Conservation (phyloP, 2,113 vertebrate species). For the Sitta europaea region DNA sequence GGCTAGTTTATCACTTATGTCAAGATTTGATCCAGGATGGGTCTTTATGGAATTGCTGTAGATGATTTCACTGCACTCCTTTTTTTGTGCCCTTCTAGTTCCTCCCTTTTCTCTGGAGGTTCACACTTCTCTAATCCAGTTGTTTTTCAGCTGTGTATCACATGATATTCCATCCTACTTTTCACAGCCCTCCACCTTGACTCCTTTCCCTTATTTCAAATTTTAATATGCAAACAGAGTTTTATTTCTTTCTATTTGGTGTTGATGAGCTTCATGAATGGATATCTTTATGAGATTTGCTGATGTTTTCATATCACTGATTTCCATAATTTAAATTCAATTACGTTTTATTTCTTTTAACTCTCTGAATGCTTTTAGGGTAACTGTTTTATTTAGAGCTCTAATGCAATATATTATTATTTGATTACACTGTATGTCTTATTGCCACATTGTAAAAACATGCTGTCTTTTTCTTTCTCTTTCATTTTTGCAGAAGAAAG, state of each 20-base stretch:
- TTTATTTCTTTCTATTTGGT: neutral
- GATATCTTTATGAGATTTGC: neutral
- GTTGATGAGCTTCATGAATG: neutral
- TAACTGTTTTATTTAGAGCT: neutral
- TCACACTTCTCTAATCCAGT: neutral
- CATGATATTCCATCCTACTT: neutral
- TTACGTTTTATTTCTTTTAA: neutral
- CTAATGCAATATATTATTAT: neutral
- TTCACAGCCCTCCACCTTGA: neutral
- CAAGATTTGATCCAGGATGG: neutral
- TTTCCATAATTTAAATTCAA: slow-evolving; percentile 8
- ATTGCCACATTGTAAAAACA: neutral
- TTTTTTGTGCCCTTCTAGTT: neutral
- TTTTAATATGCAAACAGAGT: neutral
- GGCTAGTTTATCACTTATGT: neutral
- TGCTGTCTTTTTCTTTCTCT: neutral
- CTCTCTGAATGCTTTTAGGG: neutral
- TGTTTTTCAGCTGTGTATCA: neutral
- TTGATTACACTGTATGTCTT: neutral
- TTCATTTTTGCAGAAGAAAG: neutral
- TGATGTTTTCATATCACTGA: neutral
- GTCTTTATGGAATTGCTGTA: neutral
- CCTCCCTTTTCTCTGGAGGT: neutral
- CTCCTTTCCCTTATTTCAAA: neutral
- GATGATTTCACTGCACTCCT: neutral